Evolutionary conservation across 2,888 invertebrate species (phyloP).

Genomic region (Yponomeuta plumbellus): DNA sequence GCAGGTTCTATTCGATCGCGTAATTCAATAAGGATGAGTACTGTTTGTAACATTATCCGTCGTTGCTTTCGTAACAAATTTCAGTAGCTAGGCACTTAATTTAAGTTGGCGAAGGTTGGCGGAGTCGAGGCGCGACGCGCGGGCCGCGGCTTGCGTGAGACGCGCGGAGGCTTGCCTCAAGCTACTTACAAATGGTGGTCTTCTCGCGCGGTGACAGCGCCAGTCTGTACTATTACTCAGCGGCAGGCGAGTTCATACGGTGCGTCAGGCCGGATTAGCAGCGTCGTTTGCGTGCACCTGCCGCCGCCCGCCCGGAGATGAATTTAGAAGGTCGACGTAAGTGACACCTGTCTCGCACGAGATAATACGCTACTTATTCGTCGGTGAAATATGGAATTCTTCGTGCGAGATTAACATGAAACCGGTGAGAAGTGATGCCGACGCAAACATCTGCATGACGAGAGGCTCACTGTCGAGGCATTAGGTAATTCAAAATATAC

Average conservation of each 20-base stretch:
- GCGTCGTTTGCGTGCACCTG: constrained; percentile 60
- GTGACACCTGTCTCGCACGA: constrained; percentile 69
- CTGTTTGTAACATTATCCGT: constrained; percentile 31
- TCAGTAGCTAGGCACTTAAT: neutral
- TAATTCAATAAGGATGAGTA: constrained; percentile 49
- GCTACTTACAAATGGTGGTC: constrained; percentile 24
- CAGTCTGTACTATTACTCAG: constrained; percentile 38
- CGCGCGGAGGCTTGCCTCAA: neutral
- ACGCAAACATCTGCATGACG: constrained; percentile 31
- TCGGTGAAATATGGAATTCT: constrained; percentile 67
- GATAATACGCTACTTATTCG: constrained; percentile 67
- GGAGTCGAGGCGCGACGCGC: neutral
- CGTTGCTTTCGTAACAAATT: constrained; percentile 33
- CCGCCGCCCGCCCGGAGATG: constrained; percentile 47
- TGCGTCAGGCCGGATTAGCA: constrained; percentile 55
- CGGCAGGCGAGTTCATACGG: constrained; percentile 34
- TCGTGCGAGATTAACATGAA: constrained; percentile 32
- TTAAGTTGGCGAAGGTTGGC: neutral
- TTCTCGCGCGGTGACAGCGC: constrained; percentile 35
- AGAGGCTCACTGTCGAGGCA: constrained; percentile 13
- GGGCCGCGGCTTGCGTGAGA: neutral
- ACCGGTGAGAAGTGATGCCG: constrained; percentile 25
- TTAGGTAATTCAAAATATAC: neutral
- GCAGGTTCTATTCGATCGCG: constrained; percentile 46
- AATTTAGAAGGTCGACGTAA: constrained; percentile 59